Conservation (phyloP, 2,797 vertebrate species). For the Xiphophorus birchmanni region DNA sequence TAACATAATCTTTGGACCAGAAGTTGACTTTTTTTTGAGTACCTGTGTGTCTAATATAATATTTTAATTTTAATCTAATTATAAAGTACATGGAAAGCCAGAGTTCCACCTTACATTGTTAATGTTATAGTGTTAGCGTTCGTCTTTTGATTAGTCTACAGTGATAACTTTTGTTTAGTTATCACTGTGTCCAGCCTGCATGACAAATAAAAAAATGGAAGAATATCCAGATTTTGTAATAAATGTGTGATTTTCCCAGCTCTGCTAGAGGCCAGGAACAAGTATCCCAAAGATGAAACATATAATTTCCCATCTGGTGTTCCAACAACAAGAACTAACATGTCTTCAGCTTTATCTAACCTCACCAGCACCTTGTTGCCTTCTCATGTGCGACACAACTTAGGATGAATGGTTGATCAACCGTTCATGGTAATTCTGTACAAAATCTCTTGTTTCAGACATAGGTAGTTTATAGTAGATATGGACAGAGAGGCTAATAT, state of each 20-base stretch:
- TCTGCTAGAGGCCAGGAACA: not conserved
- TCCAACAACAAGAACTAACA: not conserved
- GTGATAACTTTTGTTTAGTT: not conserved
- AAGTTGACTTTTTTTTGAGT: conserved; percentile 2
- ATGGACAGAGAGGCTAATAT: not conserved
- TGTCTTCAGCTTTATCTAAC: not conserved
- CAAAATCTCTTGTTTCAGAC: not conserved
- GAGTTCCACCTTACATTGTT: not conserved
- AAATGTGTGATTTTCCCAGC: not conserved
- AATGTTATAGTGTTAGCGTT: not conserved
- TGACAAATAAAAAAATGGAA: not conserved
- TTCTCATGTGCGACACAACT: not conserved
- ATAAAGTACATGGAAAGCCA: not conserved
- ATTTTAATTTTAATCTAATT: not conserved
- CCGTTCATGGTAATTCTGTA: not conserved
- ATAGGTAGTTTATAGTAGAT: not conserved
- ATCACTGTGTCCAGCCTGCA: not conserved
- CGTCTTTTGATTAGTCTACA: not conserved
- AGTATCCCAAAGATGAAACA: not conserved
- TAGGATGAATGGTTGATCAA: not conserved
- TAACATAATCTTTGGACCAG: not conserved
- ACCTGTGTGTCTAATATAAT: not conserved
- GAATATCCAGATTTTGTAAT: not conserved
- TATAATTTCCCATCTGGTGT: not conserved
- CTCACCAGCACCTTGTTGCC: not conserved